Evolutionary conservation across 2,888 invertebrate genomes (phyloP).

Genomic region (Melolontha melolontha): DNA sequence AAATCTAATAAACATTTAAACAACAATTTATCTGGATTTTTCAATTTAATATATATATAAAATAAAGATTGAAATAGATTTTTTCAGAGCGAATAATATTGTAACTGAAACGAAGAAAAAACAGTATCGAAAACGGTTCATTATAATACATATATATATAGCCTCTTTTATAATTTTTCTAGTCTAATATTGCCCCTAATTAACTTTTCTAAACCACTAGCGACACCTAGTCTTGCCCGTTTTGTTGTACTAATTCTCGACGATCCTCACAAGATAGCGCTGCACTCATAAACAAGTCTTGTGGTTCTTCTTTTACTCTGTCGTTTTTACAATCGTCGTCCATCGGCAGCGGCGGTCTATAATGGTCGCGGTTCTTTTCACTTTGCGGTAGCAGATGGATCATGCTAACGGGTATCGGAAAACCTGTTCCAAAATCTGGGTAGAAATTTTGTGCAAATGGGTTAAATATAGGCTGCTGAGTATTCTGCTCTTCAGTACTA

Average conservation of each 20-base stretch:
- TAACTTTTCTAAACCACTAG: conserved; percentile 34
- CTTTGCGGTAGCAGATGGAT: conserved; percentile 84
- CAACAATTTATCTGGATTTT: conserved; percentile 48
- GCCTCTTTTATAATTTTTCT: conserved; percentile 46
- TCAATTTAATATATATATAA: conserved; percentile 35
- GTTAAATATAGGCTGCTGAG: conserved; percentile 72
- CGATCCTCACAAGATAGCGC: conserved; percentile 72
- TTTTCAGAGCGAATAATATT: conserved; percentile 52
- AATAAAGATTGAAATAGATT: conserved; percentile 46
- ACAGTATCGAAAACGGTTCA: conserved; percentile 34
- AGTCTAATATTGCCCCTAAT: conserved; percentile 63
- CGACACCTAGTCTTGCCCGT: conserved; percentile 78
- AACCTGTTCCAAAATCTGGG: conserved; percentile 83
- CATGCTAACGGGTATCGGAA: conserved; percentile 88
- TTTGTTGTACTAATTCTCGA: conserved; percentile 79
- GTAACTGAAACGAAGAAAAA: conserved; percentile 42
- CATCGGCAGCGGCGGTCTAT: conserved; percentile 65
- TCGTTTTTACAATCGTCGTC: conserved; percentile 72
- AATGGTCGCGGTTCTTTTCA: conserved; percentile 78
- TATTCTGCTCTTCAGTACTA: conserved; percentile 70
- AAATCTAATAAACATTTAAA: conserved; percentile 54
- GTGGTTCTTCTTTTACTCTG: conserved; percentile 60
- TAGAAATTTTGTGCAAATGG: conserved; percentile 86
- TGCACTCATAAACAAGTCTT: conserved; percentile 66
- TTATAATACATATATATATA: conserved; percentile 18